Percentiles rank a stretch among this genome's conserved stretches.
Conservation (phyloP, 2,888 invertebrate genomes). For the Holacanthella duospinosa region DNA sequence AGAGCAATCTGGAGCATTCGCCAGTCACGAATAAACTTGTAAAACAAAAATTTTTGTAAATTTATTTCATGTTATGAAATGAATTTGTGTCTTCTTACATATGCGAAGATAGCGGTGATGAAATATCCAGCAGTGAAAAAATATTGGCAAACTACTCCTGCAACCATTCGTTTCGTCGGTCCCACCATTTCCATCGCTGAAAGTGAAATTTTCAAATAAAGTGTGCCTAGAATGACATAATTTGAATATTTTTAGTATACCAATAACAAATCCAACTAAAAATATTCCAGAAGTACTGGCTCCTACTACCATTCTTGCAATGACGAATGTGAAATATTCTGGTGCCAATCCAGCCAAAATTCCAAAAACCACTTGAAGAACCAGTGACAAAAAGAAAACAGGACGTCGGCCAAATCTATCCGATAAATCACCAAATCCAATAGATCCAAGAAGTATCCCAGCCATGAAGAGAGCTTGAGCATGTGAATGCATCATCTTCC, state of each 20-base stretch:
- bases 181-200: slow-evolving; percentile 49
- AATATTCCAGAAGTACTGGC: slow-evolving; percentile 66
- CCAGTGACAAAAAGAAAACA: slow-evolving; percentile 60
- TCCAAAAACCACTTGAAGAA: slow-evolving; percentile 58
- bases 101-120: slow-evolving; percentile 56
- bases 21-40: slow-evolving; percentile 54
- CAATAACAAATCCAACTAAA: slow-evolving; percentile 65
- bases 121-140: slow-evolving; percentile 65
- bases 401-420: slow-evolving; percentile 59
- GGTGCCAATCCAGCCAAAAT: slow-evolving; percentile 56
- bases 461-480: slow-evolving; percentile 61
- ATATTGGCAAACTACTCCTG: slow-evolving; percentile 61
- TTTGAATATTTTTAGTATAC: slow-evolving; percentile 42
- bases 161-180: slow-evolving; percentile 55
- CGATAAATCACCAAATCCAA: slow-evolving; percentile 59
- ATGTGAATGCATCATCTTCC: slow-evolving; percentile 52
- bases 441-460: slow-evolving; percentile 61
- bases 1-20: slow-evolving; percentile 57
- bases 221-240: no score
- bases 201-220: background rate
- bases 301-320: slow-evolving; percentile 57
- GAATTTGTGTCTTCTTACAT: no score
- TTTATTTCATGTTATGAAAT: no score
- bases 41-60: background rate
- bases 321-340: slow-evolving; percentile 56